Base-by-base conservation (phyloP, 2,888 invertebrate species). In the Salticus scenicus region DNA sequence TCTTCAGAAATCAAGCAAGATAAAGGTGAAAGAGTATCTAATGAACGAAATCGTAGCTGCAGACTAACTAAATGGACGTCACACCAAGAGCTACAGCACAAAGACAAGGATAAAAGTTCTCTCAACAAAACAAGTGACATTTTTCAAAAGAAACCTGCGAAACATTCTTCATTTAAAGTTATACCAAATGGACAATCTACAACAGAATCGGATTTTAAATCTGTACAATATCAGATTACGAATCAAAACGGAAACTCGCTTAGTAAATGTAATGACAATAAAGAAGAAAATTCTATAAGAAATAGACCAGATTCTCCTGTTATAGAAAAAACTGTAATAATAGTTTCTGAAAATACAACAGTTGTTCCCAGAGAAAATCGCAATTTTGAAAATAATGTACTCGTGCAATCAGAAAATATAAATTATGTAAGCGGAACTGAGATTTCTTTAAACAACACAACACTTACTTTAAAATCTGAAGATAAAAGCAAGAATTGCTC, bases 51-150 rank as follows among this genome's bases (percentile, higher is more conserved):
- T 10, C 51, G 24, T n/a, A 85, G 41, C 27, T 74, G 78, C 7
- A 28, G 70, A 10, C 30, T 79, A 2, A 79, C 78, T n/a, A 85
- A 85, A 64, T 85, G 84, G 84, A 79, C 74, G 5, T 85, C 84
- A 31, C 84, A 85, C 33, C 73, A 73, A 33, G 84, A 85, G 27
- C 42, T 85, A 8, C 77, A 57, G 0, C 73, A 71, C 4, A n/a
- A 33, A n/a, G 73, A 77, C 70, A 30, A 33, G n/a, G 73, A 24
- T 24, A 57, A 57, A 24, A 57, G 2, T 57, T 20, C 24, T 57
- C 57, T 7, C 4, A 57, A n/a, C 24, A 57, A 24, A 4, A 7
- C 20, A 2, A 24, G 7, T 24, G 57, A 24, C 1, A 17, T 7
- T 7, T 12, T 24, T 5, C 24, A 24, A 57, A 24, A 20, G 7